Base-by-base conservation (phyloP, 2,113 vertebrate genomes). In the Channa argus region DNA sequence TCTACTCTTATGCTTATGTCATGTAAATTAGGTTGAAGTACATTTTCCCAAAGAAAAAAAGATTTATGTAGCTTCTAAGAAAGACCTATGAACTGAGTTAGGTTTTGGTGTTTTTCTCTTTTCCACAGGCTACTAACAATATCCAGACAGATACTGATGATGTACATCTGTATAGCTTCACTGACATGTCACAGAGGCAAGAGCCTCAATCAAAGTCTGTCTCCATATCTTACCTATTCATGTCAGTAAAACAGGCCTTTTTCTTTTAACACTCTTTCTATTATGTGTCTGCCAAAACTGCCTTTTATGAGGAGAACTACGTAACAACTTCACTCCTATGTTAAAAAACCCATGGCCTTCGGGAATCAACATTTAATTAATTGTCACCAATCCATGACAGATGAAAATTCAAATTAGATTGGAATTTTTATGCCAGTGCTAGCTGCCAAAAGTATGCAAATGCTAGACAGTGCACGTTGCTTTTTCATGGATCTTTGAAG, bases 311-410 rank as follows among this genome's bases (percentile, higher is more conserved):
- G 80, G 74, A 56, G 5, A 53, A 53, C 47, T 61, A 51, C 64
- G 54, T 44, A 65, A 73, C 67, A 47, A 54, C 38, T 64, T 61
- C 39, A 47, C n/a, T 45, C 55, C 75, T 60, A 63, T 38, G 46
- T 54, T 66, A 63, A 69, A 56, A 87, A 58, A 11, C 58, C 47
- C 60, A 43, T 24, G 68, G 44, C 82, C 69, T 71, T 44, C 63
- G 73, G 12, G 44, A 90, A 83, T 80, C 62, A 69, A 39, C 62
- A 63, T 83, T 84, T 88, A 86, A 86, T 90, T 86, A 83, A 83
- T 88, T 86, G 61, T 83, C 85, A 88, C 51, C 67, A 82, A 62
- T 74, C 80, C 83, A 77, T 84, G 73, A 67, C 52, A 66, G 61
- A 84, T 84, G 63, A 83, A 38, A 75, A 88, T 80, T 86, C 60